Evolutionary conservation across 2,888 invertebrate species (phyloP), one percentile per base, ranked within the genome.

Genomic region (Crematogaster levior): DNA sequence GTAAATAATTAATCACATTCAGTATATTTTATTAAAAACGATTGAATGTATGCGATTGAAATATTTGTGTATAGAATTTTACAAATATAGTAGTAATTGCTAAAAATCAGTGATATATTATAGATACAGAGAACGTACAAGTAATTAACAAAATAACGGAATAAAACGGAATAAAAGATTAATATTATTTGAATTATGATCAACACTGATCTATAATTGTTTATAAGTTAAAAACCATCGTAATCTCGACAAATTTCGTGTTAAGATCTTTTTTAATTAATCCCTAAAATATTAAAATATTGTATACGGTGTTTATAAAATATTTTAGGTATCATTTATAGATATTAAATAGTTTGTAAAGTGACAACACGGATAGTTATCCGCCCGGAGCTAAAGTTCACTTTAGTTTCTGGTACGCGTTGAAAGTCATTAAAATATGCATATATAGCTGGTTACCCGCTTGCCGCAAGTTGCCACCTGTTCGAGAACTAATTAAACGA

Each of bases 381-480:
- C 40, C 15, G 43, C 18, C 1, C 6, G 21, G 3, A 12, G 1
- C 10, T 34, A 40, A 48, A 66, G 53, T 77, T 68, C 53, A 43
- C 21, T 68, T 68, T 68, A 77, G 77, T 30, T 56, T 68, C 21
- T 30, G 43, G 27, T 43, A 56, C 15, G 30, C 43, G 68, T 53
- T 68, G 53, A 56, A 68, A 77, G 68, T 56, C 68, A 77, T 77
- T 77, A 77, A 77, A 77, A 68, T 68, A 56, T 43, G 21, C 40
- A 51, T 40, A 56, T 68, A 68, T 56, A 77, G 30, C 27, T 43
- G 30, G 43, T 53, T 56, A 46, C 30, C 12, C 56, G 9, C 43
- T 43, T 40, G 21, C 53, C 77, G 18, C 68, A 77, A 77, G 56
- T 68, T 77, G 40, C 75, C 75, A 77, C 75, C 27, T 77, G 40